Evolutionary conservation across 2,797 vertebrate species (phyloP).

Genomic region (Decapterus maruadsi): DNA sequence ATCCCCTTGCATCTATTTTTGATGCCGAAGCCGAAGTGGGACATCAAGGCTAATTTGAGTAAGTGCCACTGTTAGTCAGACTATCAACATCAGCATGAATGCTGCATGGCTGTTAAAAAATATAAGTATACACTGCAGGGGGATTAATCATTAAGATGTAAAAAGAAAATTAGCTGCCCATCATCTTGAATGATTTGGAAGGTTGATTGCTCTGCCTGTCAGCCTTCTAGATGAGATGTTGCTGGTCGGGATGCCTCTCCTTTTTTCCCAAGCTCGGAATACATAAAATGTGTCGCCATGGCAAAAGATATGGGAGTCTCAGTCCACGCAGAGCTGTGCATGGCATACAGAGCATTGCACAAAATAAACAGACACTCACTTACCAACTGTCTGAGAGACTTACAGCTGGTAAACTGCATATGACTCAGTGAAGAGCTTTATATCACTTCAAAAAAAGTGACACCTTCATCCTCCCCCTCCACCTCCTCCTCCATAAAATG

Average conservation of each 20-base stretch:
- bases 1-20: conserved; percentile 50
- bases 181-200: conserved; percentile 61
- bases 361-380: conserved; percentile 25
- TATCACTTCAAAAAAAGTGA: conserved; percentile 38
- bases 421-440: conserved; percentile 52
- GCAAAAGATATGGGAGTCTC: neutral
- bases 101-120: conserved; percentile 55
- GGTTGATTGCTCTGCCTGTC: conserved; percentile 62
- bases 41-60: conserved; percentile 67
- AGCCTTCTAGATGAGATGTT: conserved; percentile 41
- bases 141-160: conserved; percentile 65
- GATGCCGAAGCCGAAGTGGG: conserved; percentile 47
- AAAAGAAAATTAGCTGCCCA: conserved; percentile 66
- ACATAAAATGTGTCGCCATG: conserved; percentile 13
- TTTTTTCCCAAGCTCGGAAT: conserved; percentile 11
- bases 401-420: conserved; percentile 38
- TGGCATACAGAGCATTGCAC: neutral
- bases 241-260: conserved; percentile 26
- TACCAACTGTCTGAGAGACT: conserved; percentile 30
- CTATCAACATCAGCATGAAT: conserved; percentile 59
- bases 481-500: conserved; percentile 20
- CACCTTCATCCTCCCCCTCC: conserved; percentile 49
- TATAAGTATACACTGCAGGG: conserved; percentile 58
- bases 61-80: conserved; percentile 67
- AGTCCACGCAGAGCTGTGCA: neutral